Conservation (phyloP, 2,113 vertebrate genomes). For the Alaudala cheleensis region DNA sequence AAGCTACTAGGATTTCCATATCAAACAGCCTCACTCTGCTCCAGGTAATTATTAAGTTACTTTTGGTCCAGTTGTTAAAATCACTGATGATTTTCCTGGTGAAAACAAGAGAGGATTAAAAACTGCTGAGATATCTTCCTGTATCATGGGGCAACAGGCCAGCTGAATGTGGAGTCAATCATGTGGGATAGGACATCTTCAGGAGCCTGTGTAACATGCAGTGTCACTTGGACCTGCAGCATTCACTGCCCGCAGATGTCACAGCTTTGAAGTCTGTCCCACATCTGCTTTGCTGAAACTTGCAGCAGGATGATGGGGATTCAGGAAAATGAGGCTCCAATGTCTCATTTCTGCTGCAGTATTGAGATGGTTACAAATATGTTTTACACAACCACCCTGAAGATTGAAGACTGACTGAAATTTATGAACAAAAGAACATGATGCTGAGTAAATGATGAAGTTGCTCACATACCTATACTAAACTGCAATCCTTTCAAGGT, state of each 20-base stretch:
- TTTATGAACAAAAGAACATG: background rate
- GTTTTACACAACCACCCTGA: background rate
- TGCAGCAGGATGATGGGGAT: background rate
- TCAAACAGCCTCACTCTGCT: background rate
- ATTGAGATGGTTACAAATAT: background rate
- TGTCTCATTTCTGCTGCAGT: background rate
- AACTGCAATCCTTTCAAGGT: background rate
- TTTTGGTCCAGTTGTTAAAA: background rate
- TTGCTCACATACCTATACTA: background rate
- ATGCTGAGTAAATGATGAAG: background rate
- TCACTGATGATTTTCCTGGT: background rate
- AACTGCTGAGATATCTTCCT: background rate
- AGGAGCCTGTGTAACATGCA: background rate
- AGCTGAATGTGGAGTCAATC: background rate
- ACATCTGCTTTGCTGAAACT: background rate
- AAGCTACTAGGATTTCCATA: background rate
- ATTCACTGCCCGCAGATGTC: background rate
- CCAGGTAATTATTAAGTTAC: background rate
- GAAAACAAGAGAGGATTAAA: background rate
- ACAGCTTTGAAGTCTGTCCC: background rate
- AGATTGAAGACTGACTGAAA: background rate
- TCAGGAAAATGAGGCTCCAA: background rate
- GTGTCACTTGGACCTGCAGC: rapidly evolving
- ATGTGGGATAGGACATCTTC: background rate
- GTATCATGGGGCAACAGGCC: background rate